Evolutionary conservation across 2,888 invertebrate species (phyloP), one percentile per base, ranked within the genome.

Genomic region (Microchrysa polita): DNA sequence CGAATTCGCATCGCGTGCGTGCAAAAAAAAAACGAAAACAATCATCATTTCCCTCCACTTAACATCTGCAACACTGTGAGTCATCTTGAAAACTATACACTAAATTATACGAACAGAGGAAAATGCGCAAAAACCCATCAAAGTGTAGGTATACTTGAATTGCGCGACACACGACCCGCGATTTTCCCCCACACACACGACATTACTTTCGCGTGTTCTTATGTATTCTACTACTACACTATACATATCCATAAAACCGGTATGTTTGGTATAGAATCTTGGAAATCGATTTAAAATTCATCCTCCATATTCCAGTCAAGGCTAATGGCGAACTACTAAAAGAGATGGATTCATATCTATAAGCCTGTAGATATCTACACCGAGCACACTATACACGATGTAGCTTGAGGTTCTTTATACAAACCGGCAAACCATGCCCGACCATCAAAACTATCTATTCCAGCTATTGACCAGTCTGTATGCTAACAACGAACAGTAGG

Each of bases 281-380:
- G 10, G 16, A 34, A 65, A 65, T 65, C 65, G 65, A 65, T 65
- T 65, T 42, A 12, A 44, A 48, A 65, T 65, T 65, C 63, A n/a
- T 40, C 44, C 48, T 22, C 65, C 65, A n/a, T 34, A 48, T 48
- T 65, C 48, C 65, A 65, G 65, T 65, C 65, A 65, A 65, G 65
- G 65, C 65, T 65, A 65, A 44, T 34, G 27, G 22, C 34, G 65
- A 34, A 12, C 65, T n/a, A n/a, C n/a, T n/a, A n/a, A n/a, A n/a
- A n/a, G n/a, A n/a, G n/a, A n/a, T n/a, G n/a, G n/a, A n/a, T n/a
- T n/a, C n/a, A n/a, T n/a, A n/a, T n/a, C n/a, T n/a, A n/a, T n/a
- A n/a, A n/a, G n/a, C n/a, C n/a, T n/a, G n/a, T n/a, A n/a, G n/a
- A n/a, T n/a, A n/a, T n/a, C n/a, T n/a, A n/a, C n/a, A n/a, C n/a